Evolutionary conservation across 2,888 invertebrate genomes (phyloP).

Genomic region (Leptopilina syphax): DNA sequence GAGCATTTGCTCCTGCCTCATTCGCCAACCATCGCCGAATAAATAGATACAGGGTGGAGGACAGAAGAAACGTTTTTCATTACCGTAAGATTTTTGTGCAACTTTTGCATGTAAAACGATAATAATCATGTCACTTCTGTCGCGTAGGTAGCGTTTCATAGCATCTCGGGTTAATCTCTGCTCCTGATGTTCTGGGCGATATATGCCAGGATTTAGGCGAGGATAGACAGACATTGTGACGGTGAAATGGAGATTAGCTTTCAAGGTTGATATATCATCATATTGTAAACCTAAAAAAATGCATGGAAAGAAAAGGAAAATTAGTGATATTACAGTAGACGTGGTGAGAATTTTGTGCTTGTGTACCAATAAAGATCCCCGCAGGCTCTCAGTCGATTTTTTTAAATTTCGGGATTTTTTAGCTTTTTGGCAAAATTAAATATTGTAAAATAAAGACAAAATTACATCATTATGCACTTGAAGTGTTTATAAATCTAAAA

Average conservation of each 20-base stretch:
- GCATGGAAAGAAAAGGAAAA: too few relatives aligned
- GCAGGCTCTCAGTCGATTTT: too few relatives aligned
- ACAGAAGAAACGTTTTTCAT: constrained; percentile 99
- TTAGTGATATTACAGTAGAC: too few relatives aligned
- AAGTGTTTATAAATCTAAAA: too few relatives aligned
- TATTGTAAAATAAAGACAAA: too few relatives aligned
- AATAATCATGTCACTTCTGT: constrained; percentile 95
- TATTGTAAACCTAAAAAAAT: background rate
- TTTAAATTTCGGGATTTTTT: too few relatives aligned
- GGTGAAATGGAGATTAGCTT: constrained; percentile 79
- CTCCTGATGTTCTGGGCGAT: constrained; percentile 82
- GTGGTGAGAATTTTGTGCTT: too few relatives aligned
- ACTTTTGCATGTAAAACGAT: constrained; percentile 99
- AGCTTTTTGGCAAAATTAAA: too few relatives aligned
- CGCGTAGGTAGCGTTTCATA: constrained; percentile 97
- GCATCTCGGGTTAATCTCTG: constrained; percentile 92
- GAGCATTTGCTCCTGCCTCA: constrained; percentile 95
- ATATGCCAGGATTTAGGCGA: constrained; percentile 82
- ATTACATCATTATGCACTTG: too few relatives aligned
- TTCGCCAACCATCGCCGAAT: constrained; percentile 98
- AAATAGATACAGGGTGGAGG: constrained; percentile 99
- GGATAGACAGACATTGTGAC: constrained; percentile 78
- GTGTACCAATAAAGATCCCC: too few relatives aligned
- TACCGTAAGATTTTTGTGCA: constrained; percentile 99
- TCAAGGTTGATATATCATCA: constrained; percentile 3